Base-by-base conservation (phyloP, 1,140 invertebrate genomes). In the Saxidomus purpurata region DNA sequence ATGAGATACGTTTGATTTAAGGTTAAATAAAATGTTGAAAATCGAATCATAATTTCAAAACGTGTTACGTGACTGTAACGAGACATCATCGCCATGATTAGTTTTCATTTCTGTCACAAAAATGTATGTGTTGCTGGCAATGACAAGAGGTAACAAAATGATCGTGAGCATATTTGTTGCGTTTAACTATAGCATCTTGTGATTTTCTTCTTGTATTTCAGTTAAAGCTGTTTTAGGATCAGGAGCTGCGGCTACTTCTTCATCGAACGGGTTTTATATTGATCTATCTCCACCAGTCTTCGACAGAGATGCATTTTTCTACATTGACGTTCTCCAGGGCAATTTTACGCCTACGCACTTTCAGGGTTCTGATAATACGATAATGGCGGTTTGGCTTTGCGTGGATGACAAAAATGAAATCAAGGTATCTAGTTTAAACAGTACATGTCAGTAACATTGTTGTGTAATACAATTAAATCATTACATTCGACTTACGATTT, bases 181-280 rank as follows among this genome's bases (percentile, higher is more conserved):
- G n/a, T n/a, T n/a, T n/a, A n/a, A n/a, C n/a, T n/a, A n/a, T n/a
- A n/a, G n/a, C n/a, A n/a, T n/a, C n/a, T n/a, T 52, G 22, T 52
- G n/a, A n/a, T n/a, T n/a, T n/a, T n/a, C n/a, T 31, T 69, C 1
- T 34, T 69, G 2, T 69, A 3, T 69, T 69, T 6, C 63, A 89
- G 89, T 91, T 25, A 90, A 86, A 74, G 87, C 90, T 22, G 63
- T 91, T n/a, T 43, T 91, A 22, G 91, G 82, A 17, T 92, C 91
- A 9, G 91, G 91, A 17, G 31, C 43, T 15, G 15, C 11, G 6
- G 83, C 43, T 2, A 43, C 87, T 4, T 81, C 76, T 8, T 69
- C 87, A 0, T 92, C 91, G 15, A 63, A 87, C 59, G 90, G 90
- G 2, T 92, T 92, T 52, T 89, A 87, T 55, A 84, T 92, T n/a